phyloP scores from a whole-genome alignment of 2,888 invertebrate genomes.

The Maniola hyperantus region DNA sequence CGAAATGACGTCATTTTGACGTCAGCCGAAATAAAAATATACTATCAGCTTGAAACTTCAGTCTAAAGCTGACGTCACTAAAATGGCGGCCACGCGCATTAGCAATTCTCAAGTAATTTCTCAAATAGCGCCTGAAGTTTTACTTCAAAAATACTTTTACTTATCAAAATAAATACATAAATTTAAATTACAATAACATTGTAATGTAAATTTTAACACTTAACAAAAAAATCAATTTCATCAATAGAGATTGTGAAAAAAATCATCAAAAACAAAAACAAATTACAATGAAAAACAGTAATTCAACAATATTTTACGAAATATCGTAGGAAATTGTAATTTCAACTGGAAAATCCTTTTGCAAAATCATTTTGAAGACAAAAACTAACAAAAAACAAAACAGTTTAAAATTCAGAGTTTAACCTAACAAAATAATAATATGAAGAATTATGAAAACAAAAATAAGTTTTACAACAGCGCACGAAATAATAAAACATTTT shows the following conservation, averaged over 20 bases:
- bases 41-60: too few species aligned
- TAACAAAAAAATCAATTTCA: background rate
- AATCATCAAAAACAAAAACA: background rate
- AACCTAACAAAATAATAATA: background rate
- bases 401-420: background rate
- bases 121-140: too few species aligned
- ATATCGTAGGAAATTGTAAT: background rate
- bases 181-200: background rate
- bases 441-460: background rate
- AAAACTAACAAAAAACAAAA: background rate
- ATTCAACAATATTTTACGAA: background rate
- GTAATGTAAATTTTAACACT: background rate
- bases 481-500: background rate
- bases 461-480: too few species aligned
- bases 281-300: background rate
- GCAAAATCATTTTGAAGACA: background rate
- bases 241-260: background rate
- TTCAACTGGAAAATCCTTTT: too few species aligned
- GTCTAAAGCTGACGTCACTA: too few species aligned
- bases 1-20: too few species aligned
- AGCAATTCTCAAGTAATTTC: too few species aligned
- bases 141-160: too few species aligned
- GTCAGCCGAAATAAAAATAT: too few species aligned
- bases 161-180: slow-evolving; percentile 6
- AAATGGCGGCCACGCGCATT: too few species aligned